Percentiles rank a stretch among this genome's conserved stretches.
phyloP scores from a whole-genome alignment of 2,113 vertebrate genomes.

The Oreochromis tanganicae region DNA sequence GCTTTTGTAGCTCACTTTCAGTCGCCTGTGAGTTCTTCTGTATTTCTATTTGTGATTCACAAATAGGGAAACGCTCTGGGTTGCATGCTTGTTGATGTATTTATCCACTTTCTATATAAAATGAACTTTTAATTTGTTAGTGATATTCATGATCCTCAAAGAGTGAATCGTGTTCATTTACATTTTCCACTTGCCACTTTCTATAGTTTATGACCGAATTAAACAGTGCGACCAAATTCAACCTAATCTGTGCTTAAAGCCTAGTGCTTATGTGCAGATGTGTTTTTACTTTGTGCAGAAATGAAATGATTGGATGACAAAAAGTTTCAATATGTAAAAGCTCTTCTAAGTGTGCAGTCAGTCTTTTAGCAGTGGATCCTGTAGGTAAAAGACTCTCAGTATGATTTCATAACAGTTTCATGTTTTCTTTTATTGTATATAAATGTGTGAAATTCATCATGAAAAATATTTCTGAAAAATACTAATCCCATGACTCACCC shows the following conservation, averaged over 20 bases:
- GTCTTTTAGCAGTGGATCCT: neutral
- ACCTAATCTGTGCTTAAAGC: neutral
- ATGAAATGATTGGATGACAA: neutral
- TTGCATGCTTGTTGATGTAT: neutral
- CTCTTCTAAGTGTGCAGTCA: neutral
- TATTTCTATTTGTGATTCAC: neutral
- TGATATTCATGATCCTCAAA: neutral
- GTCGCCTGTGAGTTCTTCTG: neutral
- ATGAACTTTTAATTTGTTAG: neutral
- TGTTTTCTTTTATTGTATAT: neutral
- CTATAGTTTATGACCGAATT: neutral
- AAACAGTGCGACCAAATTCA: neutral
- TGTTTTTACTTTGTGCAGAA: neutral
- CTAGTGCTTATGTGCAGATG: neutral
- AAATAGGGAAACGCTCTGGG: neutral
- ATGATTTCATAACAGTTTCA: neutral
- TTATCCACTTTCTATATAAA: conserved; percentile 16
- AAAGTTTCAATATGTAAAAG: neutral
- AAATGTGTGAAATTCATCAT: neutral
- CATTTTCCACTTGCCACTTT: neutral
- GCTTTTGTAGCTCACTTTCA: neutral
- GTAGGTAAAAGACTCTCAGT: neutral
- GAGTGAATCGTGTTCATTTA: neutral
- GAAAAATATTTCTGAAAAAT: neutral
- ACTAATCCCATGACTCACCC: neutral